Conservation (phyloP, 2,888 invertebrate species). For the Acanthosoma haemorrhoidale region DNA sequence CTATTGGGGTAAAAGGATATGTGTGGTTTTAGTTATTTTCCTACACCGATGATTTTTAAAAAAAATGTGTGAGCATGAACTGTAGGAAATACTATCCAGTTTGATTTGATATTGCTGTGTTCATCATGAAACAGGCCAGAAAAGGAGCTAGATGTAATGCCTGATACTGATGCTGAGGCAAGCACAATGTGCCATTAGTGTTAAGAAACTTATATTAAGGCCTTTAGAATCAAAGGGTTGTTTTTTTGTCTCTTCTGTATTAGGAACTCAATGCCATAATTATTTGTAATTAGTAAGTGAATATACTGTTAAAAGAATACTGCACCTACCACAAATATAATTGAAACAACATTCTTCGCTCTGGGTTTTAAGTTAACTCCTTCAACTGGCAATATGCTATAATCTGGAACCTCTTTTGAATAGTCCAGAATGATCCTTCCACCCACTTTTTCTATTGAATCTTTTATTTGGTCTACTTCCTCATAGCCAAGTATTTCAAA, state of each 20-base stretch:
- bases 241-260: background rate
- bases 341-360: conserved; percentile 61
- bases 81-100: no score
- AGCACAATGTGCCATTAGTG: no score
- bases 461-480: conserved; percentile 42
- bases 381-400: conserved; percentile 57
- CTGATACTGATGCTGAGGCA: no score
- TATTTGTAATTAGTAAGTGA: background rate
- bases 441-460: conserved; percentile 48
- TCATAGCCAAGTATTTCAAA: conserved; percentile 49
- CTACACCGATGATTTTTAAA: no score
- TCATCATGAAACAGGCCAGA: no score
- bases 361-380: conserved; percentile 48
- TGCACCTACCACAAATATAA: conserved; percentile 61
- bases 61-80: no score
- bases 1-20: no score
- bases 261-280: background rate
- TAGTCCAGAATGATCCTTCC: conserved; percentile 49
- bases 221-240: background rate
- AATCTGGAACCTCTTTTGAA: conserved; percentile 58
- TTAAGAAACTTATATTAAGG: background rate
- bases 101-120: no score
- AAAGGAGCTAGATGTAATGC: no score
- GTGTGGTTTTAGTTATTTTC: no score
- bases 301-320: background rate